These are phyloP conservation scores for Pachliopta kotzebuea DNA, from an alignment of 2,888 invertebrate genomes.

Conservation along the genomic window DNA sequence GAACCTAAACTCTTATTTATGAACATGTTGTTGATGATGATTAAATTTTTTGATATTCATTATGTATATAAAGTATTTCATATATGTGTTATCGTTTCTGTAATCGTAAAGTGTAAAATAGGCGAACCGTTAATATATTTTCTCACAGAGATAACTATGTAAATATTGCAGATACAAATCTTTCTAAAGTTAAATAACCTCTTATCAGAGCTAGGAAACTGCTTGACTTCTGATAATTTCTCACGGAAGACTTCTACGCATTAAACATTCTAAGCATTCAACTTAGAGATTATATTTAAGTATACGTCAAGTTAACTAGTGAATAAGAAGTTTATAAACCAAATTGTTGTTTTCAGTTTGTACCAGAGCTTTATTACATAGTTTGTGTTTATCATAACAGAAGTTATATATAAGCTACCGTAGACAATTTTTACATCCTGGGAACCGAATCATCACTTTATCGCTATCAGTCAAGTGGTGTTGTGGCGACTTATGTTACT, in stretches of 20 bases:
- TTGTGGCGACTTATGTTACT: slow-evolving; percentile 29
- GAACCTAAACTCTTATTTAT: no score
- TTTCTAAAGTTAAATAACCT: slow-evolving; percentile 28
- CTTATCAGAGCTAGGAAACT: slow-evolving; percentile 22
- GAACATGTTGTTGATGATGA: no score
- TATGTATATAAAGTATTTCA: background rate
- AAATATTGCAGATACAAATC: slow-evolving; percentile 26
- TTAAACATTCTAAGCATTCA: background rate
- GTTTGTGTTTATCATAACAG: slow-evolving; percentile 3
- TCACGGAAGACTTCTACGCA: slow-evolving; percentile 16
- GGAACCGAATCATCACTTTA: slow-evolving; percentile 39
- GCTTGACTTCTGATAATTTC: slow-evolving; percentile 16
- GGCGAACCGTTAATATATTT: slow-evolving; percentile 15
- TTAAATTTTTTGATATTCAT: no score
- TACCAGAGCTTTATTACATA: no score
- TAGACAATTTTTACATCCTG: slow-evolving; percentile 40
- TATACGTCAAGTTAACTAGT: no score
- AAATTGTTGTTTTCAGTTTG: no score
- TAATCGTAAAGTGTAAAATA: slow-evolving; percentile 17
- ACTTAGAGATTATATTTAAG: no score
- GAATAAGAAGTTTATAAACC: no score
- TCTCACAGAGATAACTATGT: slow-evolving; percentile 23
- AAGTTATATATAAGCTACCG: slow-evolving; percentile 36
- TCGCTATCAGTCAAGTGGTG: slow-evolving; percentile 52
- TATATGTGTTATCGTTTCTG: slow-evolving; percentile 11